These are phyloP conservation scores for Diadophis punctatus DNA, from an alignment of 2,113 vertebrate genomes.

Conservation along the genomic window DNA sequence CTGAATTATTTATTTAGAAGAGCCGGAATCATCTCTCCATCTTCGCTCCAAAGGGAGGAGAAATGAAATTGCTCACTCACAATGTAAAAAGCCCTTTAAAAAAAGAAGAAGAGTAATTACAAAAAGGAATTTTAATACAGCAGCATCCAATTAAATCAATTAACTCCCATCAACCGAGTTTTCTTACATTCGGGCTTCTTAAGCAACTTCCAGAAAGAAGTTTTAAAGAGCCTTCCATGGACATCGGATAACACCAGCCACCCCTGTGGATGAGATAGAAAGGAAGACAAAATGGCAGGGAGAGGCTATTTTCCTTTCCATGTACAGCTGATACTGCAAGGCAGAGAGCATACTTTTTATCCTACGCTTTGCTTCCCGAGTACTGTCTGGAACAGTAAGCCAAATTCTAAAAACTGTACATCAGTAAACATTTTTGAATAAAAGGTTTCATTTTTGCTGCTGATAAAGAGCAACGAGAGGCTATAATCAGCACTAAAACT, in stretches of 20 bases:
- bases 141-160: conserved; percentile 18
- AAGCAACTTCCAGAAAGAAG: neutral
- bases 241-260: neutral
- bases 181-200: neutral
- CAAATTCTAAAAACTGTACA: neutral
- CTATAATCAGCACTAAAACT: neutral
- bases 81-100: neutral
- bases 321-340: neutral
- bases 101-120: neutral
- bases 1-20: neutral
- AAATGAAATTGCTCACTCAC: neutral
- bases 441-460: neutral
- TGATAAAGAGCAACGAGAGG: neutral
- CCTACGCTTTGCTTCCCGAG: neutral
- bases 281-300: neutral
- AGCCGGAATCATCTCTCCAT: neutral
- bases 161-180: neutral
- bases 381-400: neutral
- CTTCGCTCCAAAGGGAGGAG: neutral
- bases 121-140: conserved; percentile 3
- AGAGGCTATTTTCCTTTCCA: neutral
- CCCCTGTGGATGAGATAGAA: neutral
- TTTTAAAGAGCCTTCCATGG: neutral
- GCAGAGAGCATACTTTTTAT: too few species aligned
- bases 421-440: neutral